phyloP scores from a whole-genome alignment of 35 echinoderm and acorn worm species.

The Eucidaris tribuloides region DNA sequence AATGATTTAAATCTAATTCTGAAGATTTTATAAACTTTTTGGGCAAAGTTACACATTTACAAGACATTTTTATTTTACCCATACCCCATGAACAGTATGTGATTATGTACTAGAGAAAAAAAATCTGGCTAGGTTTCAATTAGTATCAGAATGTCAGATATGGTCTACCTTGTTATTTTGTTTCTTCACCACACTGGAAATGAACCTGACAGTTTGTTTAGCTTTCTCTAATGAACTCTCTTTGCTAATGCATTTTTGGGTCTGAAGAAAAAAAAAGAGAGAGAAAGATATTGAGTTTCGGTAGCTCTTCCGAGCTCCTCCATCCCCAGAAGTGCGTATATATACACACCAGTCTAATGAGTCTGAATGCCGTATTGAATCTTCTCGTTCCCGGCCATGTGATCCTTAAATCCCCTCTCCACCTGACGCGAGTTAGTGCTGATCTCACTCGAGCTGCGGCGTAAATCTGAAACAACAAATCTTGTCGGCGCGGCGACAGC shows the following conservation, averaged over 20 bases:
- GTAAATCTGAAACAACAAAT: conserved; percentile 20
- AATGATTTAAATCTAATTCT: too few relatives aligned
- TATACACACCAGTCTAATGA: background rate
- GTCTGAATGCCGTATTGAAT: conserved; percentile 11
- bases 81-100: too few relatives aligned
- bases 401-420: background rate
- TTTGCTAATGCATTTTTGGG: background rate
- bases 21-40: too few relatives aligned
- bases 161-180: too few relatives aligned
- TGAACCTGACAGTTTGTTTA: conserved; percentile 34
- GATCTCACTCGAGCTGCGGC: background rate
- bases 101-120: too few relatives aligned
- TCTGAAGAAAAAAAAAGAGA: background rate
- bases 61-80: too few relatives aligned
- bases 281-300: background rate
- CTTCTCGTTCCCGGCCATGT: background rate
- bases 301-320: background rate
- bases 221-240: conserved; percentile 20
- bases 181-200: too few relatives aligned
- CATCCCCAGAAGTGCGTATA: background rate
- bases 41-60: too few relatives aligned
- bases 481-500: conserved; percentile 23
- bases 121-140: too few relatives aligned
- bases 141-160: too few relatives aligned
- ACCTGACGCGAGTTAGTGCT: conserved; percentile 28